Evolutionary conservation across 2,797 vertebrate species (phyloP), one percentile per base, ranked within the genome.

Genomic region (Eupleurogrammus muticus): DNA sequence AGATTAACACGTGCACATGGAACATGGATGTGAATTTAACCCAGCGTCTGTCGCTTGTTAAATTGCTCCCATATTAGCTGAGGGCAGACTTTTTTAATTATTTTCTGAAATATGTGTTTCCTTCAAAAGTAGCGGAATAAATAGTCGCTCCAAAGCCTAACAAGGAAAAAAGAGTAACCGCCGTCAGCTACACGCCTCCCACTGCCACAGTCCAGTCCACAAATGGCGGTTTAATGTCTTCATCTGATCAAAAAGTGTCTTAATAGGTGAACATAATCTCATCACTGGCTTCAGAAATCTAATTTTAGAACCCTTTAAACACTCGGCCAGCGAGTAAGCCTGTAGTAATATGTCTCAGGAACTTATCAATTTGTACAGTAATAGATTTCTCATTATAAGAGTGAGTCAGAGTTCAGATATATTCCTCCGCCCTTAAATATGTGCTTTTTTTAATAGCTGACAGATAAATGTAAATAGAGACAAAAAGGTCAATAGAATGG

Each of bases 371-470:
- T 55, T 55, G 16, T 24, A 36, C 46, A 53, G 12, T 14, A 20
- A 61, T 59, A 64, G 0, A 24, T 64, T 65, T 63, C 35, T 56
- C 11, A 94, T 94, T 94, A 87, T 81, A 93, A 92, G 91, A 95
- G 92, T 92, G 87, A 88, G 92, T 93, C 9, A 0, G 91, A 94
- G 92, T 94, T 95, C 12, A n/a, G 46, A 32, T 47, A 92, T 85
- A 74, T 84, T 89, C 89, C 90, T 87, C 82, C 90, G 40, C 5
- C 19, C 2, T 24, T 5, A 13, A 34, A 1, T 83, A 90, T 94
- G 90, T 82, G 88, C 91, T n/a, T n/a, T 82, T 87, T 83, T 92
- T 87, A 94, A 93, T 89, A 94, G 93, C 84, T 87, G 91, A 77
- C 85, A 89, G 75, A 90, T 80, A 53, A 80, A 88, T 82, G 34